phyloP scores from a whole-genome alignment of 2,888 invertebrate species.

The Lithophane leautieri region DNA sequence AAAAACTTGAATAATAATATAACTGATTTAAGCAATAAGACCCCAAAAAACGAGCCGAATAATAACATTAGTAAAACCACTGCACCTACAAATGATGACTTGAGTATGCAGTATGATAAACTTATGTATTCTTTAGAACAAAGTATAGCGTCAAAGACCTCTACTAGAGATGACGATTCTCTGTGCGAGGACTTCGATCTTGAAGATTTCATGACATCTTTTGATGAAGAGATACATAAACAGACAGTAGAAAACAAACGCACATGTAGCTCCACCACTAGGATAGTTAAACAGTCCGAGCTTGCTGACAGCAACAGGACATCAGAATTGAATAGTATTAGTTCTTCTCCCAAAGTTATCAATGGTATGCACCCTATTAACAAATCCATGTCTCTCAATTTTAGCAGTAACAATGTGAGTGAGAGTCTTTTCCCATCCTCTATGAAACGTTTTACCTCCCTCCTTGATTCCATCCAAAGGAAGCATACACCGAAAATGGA shows the following conservation, averaged over 20 bases:
- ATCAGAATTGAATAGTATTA: conserved; percentile 80
- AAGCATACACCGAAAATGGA: conserved; percentile 80
- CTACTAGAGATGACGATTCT: conserved; percentile 87
- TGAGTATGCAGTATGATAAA: conserved; percentile 88
- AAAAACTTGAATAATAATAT: conserved; percentile 76
- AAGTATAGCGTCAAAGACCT: conserved; percentile 86
- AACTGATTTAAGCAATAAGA: conserved; percentile 70
- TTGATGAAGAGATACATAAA: conserved; percentile 91
- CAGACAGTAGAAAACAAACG: conserved; percentile 85
- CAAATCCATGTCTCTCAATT: conserved; percentile 90
- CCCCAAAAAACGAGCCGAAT: conserved; percentile 73
- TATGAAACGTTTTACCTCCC: conserved; percentile 90
- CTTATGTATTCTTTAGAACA: conserved; percentile 89
- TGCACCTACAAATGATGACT: conserved; percentile 82
- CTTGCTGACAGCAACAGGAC: conserved; percentile 79
- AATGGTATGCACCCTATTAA: conserved; percentile 86
- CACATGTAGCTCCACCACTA: conserved; percentile 87
- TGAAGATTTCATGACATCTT: conserved; percentile 93
- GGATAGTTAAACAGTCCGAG: conserved; percentile 84
- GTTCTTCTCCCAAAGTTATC: conserved; percentile 81
- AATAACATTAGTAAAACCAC: conserved; percentile 76
- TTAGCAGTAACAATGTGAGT: conserved; percentile 89
- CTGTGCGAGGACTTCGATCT: conserved; percentile 91
- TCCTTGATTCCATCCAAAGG: conserved; percentile 89
- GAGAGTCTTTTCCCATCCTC: conserved; percentile 88